Evolutionary conservation across 1,140 invertebrate species (phyloP), one percentile per base, ranked within the genome.

Genomic region (Drosophila baimaii): DNA sequence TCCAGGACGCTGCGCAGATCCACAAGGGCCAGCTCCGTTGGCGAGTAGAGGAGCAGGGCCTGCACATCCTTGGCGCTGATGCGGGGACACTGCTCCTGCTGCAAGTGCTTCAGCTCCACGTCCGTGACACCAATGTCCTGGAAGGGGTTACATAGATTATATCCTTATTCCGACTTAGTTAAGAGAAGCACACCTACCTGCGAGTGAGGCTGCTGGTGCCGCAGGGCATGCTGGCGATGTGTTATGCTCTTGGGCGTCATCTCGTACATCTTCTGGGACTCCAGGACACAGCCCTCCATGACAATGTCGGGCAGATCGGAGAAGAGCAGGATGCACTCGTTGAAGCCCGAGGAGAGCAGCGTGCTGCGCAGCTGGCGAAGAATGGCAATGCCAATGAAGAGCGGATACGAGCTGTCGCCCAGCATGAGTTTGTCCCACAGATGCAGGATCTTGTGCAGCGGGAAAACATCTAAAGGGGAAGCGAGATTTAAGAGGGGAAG

Each of bases 271-370:
- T 95, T 94, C 77, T 96, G 96, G 0, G 98, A 98, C 92, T 98
- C 96, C 72, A 95, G 95, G 1, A 99, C 97, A 93, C 97, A 98
- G 68, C 95, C 94, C 88, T 99, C 97, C 81, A 99, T 99, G 81
- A 98, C 97, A 61, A 99, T 97, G 92, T 99, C 98, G n/a, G 98
- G 98, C 91, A 99, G 94, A 93, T 99, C 98, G 39, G 98, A 99
- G 93, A 99, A 99, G 12, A 99, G 93, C 37, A 99, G 93, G 77
- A 99, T 99, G 88, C 98, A 99, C 88, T 99, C 98, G 91, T 99
- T 99, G 91, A 99, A 99, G 3, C 98, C 98, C 23, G 96, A 98
- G 8, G 94, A 94, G 0, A 99, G 93, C 12, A 99, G 92, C 3
- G 96, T 96, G 79, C 96, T 96, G 75, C 97, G 93, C 23, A 99